Evolutionary conservation across 1,140 invertebrate species (phyloP), one percentile per base, ranked within the genome.

Genomic region (Pantala flavescens): DNA sequence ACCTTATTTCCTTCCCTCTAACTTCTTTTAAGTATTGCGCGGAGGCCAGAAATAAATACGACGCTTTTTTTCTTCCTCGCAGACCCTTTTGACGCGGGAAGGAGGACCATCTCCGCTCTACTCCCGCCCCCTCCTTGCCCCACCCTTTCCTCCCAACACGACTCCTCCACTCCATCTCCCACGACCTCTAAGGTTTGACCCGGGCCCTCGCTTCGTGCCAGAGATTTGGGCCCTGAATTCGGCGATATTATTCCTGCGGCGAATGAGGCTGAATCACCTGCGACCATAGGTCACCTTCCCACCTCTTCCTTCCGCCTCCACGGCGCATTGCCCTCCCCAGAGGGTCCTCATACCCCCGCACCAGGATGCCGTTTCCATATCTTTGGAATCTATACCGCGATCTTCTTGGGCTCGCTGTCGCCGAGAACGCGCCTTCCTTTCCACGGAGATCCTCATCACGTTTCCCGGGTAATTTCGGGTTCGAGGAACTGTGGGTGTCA

Each of bases 261-360:
- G 49, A 63, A 63, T 63, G 49, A 63, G 49, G 49, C n/a, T 63
- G 49, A 12, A 63, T 63, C 49, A 63, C 12, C 49, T 12, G 49
- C 49, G 49, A 63, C 49, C 49, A 63, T 63, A 63, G 49, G 49
- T 63, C 49, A 63, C 49, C 49, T 63, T 63, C 49, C 49, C 49
- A 63, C n/a, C 49, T 63, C 49, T 63, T 21, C 5, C 49, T 21
- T 63, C 49, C 49, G 16, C n/a, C 49, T 63, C 49, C 49, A 63
- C 5, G n/a, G 16, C 49, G 14, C 49, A 63, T 63, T 19, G n/a
- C 49, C n/a, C 49, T 63, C 12, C 49, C 49, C 49, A 21, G 16
- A 19, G 5, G n/a, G 49, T 63, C 49, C 14, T 63, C 49, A 16
- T 63, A 21, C 49, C n/a, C 49, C 49, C 5, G 49, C 3, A 12